These are phyloP conservation scores for Antitype chi DNA, from an alignment of 2,888 invertebrate species.

Conservation along the genomic window DNA sequence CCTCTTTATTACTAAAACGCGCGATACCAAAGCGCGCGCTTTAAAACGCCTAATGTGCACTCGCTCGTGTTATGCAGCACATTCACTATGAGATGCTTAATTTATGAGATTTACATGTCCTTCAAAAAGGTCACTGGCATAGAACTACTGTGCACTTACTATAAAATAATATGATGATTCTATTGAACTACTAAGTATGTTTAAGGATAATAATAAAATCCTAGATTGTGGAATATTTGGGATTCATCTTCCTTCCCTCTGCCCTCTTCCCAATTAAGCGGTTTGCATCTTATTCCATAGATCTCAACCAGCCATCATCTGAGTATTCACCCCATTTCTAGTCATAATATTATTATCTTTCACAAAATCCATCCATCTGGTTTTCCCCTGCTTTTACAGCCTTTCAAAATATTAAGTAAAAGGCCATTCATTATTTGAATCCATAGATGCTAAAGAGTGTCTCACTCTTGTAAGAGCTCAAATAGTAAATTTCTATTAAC, in stretches of 20 bases:
- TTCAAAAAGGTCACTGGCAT: slow-evolving; percentile 28
- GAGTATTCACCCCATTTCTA: neutral
- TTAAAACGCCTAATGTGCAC: neutral
- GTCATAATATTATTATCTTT: neutral
- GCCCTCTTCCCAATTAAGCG: neutral
- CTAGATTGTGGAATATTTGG: neutral
- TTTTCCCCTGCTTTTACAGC: neutral
- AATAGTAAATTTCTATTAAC: neutral
- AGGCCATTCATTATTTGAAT: neutral
- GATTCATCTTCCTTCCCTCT: neutral
- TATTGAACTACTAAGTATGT: neutral
- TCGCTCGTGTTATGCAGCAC: neutral
- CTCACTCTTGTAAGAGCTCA: too few species aligned
- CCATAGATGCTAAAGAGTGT: neutral
- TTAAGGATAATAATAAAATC: neutral
- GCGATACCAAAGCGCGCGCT: neutral
- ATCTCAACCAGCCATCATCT: neutral
- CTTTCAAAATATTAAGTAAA: neutral
- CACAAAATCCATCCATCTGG: neutral
- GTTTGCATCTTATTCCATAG: neutral
- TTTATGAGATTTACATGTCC: slow-evolving; percentile 4
- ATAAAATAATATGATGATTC: neutral
- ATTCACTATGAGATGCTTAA: neutral
- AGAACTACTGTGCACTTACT: neutral
- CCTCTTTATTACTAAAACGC: neutral